phyloP scores from a whole-genome alignment of 2,888 invertebrate species.

The Acleris holmiana region DNA sequence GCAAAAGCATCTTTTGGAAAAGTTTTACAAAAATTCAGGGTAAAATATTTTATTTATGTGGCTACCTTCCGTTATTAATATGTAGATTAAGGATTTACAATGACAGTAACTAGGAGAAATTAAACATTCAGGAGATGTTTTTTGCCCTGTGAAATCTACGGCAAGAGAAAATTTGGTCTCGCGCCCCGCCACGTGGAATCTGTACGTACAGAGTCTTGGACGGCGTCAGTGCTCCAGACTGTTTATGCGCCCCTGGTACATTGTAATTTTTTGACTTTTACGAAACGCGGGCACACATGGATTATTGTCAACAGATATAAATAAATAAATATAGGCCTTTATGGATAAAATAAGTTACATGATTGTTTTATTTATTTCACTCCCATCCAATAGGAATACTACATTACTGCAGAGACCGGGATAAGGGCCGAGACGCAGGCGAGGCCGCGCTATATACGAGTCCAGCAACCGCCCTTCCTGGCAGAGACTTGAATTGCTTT shows the following conservation, averaged over 20 bases:
- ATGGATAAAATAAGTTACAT: conserved; percentile 61
- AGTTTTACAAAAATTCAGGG: conserved; percentile 16
- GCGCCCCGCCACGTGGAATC: not conserved
- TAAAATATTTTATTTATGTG: conserved; percentile 14
- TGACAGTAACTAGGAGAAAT: conserved; percentile 5
- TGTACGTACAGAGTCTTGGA: conserved; percentile 14
- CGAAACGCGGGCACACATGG: conserved; percentile 54
- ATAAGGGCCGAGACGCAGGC: too few relatives aligned
- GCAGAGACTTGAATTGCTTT: too few relatives aligned
- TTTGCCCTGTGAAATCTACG: not conserved
- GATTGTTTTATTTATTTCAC: conserved; percentile 43
- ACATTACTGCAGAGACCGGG: too few relatives aligned
- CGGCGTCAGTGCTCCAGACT: conserved; percentile 29
- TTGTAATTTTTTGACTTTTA: conserved; percentile 44
- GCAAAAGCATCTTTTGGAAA: not conserved
- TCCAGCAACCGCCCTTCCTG: too few relatives aligned
- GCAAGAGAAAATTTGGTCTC: conserved; percentile 5
- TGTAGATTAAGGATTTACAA: conserved; percentile 6
- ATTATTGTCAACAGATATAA: conserved; percentile 62
- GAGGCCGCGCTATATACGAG: too few relatives aligned
- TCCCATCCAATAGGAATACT: not conserved
- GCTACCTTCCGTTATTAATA: conserved; percentile 8
- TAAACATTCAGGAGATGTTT: not conserved
- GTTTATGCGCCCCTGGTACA: conserved; percentile 39
- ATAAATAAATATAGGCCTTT: conserved; percentile 76